Percentiles rank a stretch among this genome's conserved stretches.
These are phyloP conservation scores for Psittacara wagleri DNA, from an alignment of 2,113 vertebrate species.

Conservation along the genomic window DNA sequence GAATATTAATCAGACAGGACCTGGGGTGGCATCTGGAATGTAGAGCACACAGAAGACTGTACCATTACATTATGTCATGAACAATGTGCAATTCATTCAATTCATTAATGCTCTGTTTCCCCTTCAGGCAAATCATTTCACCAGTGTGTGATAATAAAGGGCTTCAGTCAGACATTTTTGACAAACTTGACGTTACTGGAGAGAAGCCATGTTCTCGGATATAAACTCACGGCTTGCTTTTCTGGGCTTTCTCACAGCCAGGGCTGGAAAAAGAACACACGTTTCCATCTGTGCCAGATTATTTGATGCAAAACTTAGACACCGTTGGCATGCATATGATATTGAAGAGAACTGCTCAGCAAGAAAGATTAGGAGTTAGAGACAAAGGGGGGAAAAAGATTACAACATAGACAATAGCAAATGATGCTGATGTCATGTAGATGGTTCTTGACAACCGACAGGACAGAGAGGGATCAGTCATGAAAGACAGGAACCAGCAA, in stretches of 20 bases:
- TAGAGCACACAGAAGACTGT: constrained; percentile 25
- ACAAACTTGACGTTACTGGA: constrained; percentile 77
- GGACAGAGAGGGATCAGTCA: neutral
- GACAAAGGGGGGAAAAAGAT: neutral
- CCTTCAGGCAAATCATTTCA: constrained; percentile 73
- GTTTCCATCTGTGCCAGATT: constrained; percentile 39
- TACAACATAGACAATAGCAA: neutral
- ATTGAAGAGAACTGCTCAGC: neutral
- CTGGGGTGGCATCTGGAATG: constrained; percentile 19
- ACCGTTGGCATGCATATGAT: neutral
- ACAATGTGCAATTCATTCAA: constrained; percentile 78
- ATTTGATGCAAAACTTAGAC: constrained; percentile 43
- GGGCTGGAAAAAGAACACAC: constrained; percentile 61
- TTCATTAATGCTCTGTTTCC: constrained; percentile 71
- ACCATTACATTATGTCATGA: neutral
- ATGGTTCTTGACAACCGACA: neutral
- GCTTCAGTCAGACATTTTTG: constrained; percentile 76
- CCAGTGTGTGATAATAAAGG: constrained; percentile 54
- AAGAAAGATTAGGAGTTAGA: neutral
- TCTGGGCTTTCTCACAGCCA: constrained; percentile 69
- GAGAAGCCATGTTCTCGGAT: constrained; percentile 68
- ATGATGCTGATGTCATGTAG: neutral
- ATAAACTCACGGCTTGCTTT: constrained; percentile 67
- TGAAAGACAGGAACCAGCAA: neutral
- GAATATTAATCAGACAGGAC: constrained; percentile 21